Percentiles rank a stretch among this genome's conserved stretches.
Evolutionary conservation across 2,113 vertebrate species (phyloP).

Genomic region (Pampusana beccarii): DNA sequence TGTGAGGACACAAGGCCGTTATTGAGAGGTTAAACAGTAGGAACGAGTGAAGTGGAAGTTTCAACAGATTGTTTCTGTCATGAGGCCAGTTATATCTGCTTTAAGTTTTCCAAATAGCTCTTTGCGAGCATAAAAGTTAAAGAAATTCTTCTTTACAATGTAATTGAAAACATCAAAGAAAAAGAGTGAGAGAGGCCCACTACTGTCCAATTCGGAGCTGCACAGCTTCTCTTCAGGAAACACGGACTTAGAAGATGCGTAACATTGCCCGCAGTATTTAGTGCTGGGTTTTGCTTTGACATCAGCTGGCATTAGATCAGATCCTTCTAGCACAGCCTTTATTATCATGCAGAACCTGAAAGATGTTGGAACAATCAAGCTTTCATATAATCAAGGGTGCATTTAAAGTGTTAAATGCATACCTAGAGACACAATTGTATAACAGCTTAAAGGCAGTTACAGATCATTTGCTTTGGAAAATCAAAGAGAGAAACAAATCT

Average conservation of each 20-base stretch:
- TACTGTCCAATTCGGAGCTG: not conserved
- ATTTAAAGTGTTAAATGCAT: conserved; percentile 25
- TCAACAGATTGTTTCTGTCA: not conserved
- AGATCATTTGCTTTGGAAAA: conserved; percentile 15
- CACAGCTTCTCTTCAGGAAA: not conserved
- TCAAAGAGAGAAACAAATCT: not conserved
- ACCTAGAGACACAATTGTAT: not conserved
- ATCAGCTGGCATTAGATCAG: not conserved
- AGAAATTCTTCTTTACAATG: not conserved
- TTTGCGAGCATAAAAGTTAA: not conserved
- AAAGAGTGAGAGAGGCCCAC: not conserved
- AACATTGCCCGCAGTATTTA: not conserved
- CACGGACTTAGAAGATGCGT: not conserved
- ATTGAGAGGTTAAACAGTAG: not conserved
- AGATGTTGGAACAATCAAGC: not conserved
- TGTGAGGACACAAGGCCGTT: not conserved
- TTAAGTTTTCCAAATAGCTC: not conserved
- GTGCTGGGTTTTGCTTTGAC: not conserved
- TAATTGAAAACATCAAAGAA: not conserved
- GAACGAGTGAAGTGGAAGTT: not conserved
- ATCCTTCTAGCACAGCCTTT: not conserved
- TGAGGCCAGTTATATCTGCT: not conserved
- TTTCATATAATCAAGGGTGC: not conserved
- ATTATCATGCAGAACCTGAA: not conserved
- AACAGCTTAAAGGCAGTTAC: conserved; percentile 8